Evolutionary conservation across 2,888 invertebrate species (phyloP), one percentile per base, ranked within the genome.

Genomic region (Dyspetes luteomarginatus): DNA sequence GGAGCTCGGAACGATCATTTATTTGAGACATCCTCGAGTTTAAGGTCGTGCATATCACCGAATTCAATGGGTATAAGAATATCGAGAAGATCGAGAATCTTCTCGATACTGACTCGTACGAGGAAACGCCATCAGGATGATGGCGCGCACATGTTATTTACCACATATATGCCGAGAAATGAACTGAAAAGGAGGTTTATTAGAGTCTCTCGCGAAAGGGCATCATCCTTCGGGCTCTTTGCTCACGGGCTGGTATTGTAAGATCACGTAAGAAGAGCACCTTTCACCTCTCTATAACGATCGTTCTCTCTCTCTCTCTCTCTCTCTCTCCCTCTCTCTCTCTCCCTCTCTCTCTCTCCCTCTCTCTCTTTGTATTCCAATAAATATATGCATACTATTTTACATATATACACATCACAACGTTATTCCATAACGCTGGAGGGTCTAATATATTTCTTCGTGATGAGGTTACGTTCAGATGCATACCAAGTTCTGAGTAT

Each of bases 191-290:
- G 58, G 60, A 64, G 69, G 80, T 84, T 85, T 85, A 86, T 85
- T 85, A 82, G 78, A 77, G n/a, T n/a, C 73, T 82, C 78, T 81
- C 76, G 74, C 83, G 84, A 89, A 89, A 89, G 89, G 89, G 87
- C 88, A 88, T 78, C 69, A 62, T 75, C 80, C 79, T 78, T 71
- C 52, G 60, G 60, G 74, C 79, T 75, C 69, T 79, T 75, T 60
- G 45, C 36, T 64, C 74, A 50, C 69, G 64, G 79, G 52, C 69
- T 84, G 85, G 81, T 85, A 89, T 88, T 88, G 86, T 89, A 88
- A 85, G 89, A 87, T 90, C 89, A 89, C 90, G 88, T 90, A 90
- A 90, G 89, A 89, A 88, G 89, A 89, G 88, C 88, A 89, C 90
- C 90, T 90, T 90, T 90, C 90, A 90, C 90, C 90, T 89, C 85